Conservation (phyloP, 2,888 invertebrate species). For the Thecocarcelia acutangulata region DNA sequence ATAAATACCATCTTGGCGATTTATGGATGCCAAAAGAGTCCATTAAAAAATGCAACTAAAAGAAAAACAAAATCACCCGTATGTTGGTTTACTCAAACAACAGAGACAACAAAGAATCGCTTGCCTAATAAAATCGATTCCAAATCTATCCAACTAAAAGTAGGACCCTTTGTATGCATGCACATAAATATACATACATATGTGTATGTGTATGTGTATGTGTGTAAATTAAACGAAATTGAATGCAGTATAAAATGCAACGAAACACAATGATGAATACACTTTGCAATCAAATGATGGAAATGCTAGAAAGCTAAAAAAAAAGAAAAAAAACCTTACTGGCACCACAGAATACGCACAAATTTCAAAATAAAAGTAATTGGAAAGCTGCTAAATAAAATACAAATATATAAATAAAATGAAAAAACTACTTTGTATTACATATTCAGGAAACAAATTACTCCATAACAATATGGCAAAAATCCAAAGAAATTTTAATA, state of each 20-base stretch:
- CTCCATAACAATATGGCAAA: neutral
- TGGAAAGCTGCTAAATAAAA: conserved; percentile 61
- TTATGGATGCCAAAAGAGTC: conserved; percentile 1
- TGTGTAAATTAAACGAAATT: conserved; percentile 18
- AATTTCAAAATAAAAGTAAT: conserved; percentile 72
- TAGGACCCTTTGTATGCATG: neutral
- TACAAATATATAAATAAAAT: conserved; percentile 14
- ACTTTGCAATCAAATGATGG: conserved; percentile 66
- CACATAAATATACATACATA: too few relatives aligned
- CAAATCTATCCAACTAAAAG: conserved; percentile 11
- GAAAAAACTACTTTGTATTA: neutral
- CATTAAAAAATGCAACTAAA: conserved; percentile 23
- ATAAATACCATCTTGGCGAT: neutral
- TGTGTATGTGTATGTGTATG: neutral
- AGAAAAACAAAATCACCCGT: conserved; percentile 38
- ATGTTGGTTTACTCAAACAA: conserved; percentile 62
- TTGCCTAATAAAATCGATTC: conserved; percentile 57
- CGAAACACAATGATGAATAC: conserved; percentile 31
- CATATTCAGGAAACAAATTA: conserved; percentile 5
- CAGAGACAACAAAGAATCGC: conserved; percentile 53
- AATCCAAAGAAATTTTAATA: neutral
- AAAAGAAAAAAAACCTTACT: conserved; percentile 52
- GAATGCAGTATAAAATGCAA: conserved; percentile 57
- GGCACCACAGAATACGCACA: conserved; percentile 65
- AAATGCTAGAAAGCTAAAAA: conserved; percentile 40